Base-by-base conservation (phyloP, 1,140 invertebrate genomes). In the Panulirus ornatus region DNA sequence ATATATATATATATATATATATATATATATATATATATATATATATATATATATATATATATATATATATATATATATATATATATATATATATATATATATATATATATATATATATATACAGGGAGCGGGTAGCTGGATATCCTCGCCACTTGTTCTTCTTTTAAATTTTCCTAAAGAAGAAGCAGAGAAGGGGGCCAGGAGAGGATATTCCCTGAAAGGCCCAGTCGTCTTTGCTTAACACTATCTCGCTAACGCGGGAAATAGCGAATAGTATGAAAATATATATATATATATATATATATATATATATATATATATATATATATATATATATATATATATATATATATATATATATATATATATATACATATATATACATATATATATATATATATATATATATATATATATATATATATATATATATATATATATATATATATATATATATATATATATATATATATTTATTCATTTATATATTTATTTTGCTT, bases 281-380 rank as follows among this genome's bases (percentile, higher is more conserved):
- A n/a, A n/a, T n/a, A n/a, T n/a, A n/a, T n/a, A n/a, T 22, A 78
- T 42, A 78, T 40, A 78, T 36, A 40, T 42, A 78, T 78, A 78
- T 78, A 78, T 78, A 78, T 42, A 42, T 78, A 42, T 42, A 42
- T 78, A 42, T 38, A 78, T 38, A 78, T 38, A 78, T 38, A 78
- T 38, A 78, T 38, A 78, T 38, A 73, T 73, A 73, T 73, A 34
- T 34, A 73, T 73, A 34, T 34, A 73, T 73, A 78, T 78, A 78
- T 78, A 78, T 78, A 78, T 78, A 78, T 78, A 78, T 78, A 78
- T 78, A 78, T 78, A 78, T 78, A 78, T 78, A 78, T 78, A 73
- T 38, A 78, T 78, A 78, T 78, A 78, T 78, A 78, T 78, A 78
- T 78, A 78, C 38, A 78, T 78, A 42, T 78, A 42, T 78, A 42